Base-by-base conservation (phyloP, 2,113 vertebrate species). In the Brienomyrus longianalis region DNA sequence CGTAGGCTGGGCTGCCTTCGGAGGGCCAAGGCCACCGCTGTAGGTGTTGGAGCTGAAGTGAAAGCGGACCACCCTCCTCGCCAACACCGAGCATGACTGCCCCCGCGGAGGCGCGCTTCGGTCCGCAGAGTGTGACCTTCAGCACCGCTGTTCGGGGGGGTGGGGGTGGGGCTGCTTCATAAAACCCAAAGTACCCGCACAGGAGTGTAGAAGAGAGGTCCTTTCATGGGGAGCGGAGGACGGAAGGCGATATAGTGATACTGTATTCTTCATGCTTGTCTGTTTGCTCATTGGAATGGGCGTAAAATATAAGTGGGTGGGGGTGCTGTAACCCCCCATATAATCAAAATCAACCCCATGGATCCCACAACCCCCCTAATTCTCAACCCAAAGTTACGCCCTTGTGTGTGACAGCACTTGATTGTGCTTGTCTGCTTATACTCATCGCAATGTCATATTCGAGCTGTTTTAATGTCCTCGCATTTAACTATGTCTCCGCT, bases 111-210 rank as follows among this genome's bases (percentile, higher is more conserved):
- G 56, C 50, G 52, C 80, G 86, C 56, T 88, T 88, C 90, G 66
- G 31, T 50, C 52, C 27, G 88, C 56, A 66, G 90, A 89, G 43
- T 91, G 92, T 91, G 92, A 94, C 93, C 94, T 94, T 94, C 93
- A 94, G 77, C 87, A 90, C 51, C 86, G 84, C 21, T n/a, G 39
- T 23, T 90, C 89, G 88, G 89, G 52, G 52, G 2, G 51, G 51
- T 13, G 52, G 13, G 4, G n/a, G n/a, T n/a, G n/a, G 17, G 17
- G 17, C 90, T 90, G 83, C 1, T 92, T 88, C 83, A 90, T 48
- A 23, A 48, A 83, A 39, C 39, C 39, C 5, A n/a, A 10, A n/a
- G 43, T 13, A 47, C 80, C 19, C 21, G 43, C 19, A 47, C 80
- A 11, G 7, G 21, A 83, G 19, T 77, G 70, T 39, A 39, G 1